Percentiles rank a stretch among this genome's conserved stretches.
phyloP scores from a whole-genome alignment of 2,113 vertebrate genomes.

The Hipposideros armiger region DNA sequence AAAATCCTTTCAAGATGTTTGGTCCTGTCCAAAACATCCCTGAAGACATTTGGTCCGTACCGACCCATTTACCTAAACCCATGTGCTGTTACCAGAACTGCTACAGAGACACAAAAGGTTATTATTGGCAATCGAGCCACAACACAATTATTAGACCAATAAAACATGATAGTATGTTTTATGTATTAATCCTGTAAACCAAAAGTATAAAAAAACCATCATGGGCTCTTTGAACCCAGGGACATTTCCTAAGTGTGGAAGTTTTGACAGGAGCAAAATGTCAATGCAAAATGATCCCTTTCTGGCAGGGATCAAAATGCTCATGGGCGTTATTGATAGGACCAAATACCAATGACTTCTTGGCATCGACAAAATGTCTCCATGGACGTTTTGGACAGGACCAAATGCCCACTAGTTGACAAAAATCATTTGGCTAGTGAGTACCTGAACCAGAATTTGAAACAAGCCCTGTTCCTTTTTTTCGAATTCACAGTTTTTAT shows the following conservation, averaged over 20 bases:
- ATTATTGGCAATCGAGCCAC: not conserved
- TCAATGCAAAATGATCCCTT: not conserved
- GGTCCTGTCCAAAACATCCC: not conserved
- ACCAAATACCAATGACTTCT: not conserved
- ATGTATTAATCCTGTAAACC: not conserved
- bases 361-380: not conserved
- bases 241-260: not conserved
- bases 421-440: not conserved
- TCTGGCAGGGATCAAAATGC: not conserved
- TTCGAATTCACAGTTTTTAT: not conserved
- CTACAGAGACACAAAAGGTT: rapidly evolving
- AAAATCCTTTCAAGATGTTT: not conserved
- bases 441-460: not conserved
- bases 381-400: not conserved
- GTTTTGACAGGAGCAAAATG: not conserved
- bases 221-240: not conserved
- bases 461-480: not conserved
- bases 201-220: not conserved
- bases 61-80: not conserved
- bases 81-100: not conserved
- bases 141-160: not conserved
- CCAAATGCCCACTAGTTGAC: not conserved
- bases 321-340: not conserved
- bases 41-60: not conserved
- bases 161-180: not conserved